Evolutionary conservation across 2,113 vertebrate genomes (phyloP).

Genomic region (Ctenomys sociabilis): DNA sequence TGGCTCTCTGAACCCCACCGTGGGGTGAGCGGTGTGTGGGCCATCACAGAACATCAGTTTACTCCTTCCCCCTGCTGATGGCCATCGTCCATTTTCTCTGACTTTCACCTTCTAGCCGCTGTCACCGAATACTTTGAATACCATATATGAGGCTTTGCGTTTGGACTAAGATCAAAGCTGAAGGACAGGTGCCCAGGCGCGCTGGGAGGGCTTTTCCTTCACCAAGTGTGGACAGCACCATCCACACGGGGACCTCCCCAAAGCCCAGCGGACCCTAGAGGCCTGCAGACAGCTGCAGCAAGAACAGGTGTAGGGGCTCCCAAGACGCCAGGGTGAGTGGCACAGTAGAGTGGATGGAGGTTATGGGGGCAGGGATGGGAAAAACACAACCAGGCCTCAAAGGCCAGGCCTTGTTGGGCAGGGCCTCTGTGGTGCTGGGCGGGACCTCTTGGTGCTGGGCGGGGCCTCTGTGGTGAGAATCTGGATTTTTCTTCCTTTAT

Average conservation of each 20-base stretch:
- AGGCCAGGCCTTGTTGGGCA: not conserved
- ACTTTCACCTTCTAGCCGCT: not conserved
- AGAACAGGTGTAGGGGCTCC: conserved; percentile 73
- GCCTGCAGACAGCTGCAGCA: conserved; percentile 69
- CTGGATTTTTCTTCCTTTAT: not conserved
- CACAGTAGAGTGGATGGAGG: not conserved
- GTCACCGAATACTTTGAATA: conserved; percentile 54
- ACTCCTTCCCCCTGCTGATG: not conserved
- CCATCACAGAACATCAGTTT: not conserved
- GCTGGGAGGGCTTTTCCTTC: conserved; percentile 42
- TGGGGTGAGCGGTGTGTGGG: not conserved
- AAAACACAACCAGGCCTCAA: not conserved
- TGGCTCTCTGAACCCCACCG: not conserved
- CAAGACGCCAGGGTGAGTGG: conserved; percentile 61
- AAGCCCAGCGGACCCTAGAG: conserved; percentile 16
- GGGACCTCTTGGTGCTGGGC: not conserved
- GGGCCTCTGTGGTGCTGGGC: not conserved
- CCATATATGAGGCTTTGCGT: conserved; percentile 4
- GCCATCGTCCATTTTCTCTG: not conserved
- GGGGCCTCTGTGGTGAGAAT: not conserved
- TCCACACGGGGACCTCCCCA: conserved; percentile 57
- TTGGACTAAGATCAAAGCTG: conserved; percentile 75
- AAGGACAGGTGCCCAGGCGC: conserved; percentile 69
- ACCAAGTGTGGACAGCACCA: conserved; percentile 51
- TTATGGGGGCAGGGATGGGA: not conserved